Evolutionary conservation across 1,140 invertebrate species (phyloP).

Genomic region (Anoplolepis gracilipes): DNA sequence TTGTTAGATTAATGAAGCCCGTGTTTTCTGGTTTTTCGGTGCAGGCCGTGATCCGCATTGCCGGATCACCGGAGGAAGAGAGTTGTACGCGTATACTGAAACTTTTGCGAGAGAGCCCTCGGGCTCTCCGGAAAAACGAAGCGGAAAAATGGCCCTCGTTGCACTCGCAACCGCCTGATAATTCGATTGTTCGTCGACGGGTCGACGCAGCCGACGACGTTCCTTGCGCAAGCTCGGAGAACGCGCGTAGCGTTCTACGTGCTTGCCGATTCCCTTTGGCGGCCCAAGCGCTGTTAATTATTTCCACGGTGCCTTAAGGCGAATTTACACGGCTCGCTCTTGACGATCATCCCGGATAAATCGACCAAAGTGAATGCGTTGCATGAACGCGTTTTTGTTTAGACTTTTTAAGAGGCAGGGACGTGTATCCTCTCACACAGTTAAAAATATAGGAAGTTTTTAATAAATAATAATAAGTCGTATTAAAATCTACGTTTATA

Average conservation of each 20-base stretch:
- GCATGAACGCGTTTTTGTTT: constrained; percentile 45
- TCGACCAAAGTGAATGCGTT: constrained; percentile 52
- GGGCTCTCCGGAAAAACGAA: constrained; percentile 61
- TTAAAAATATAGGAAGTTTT: background rate
- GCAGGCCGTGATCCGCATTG: constrained; percentile 64
- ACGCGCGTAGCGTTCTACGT: background rate
- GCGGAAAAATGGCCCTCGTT: constrained; percentile 69
- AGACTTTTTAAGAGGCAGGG: background rate
- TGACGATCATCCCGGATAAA: constrained; percentile 52
- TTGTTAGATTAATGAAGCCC: constrained; percentile 70
- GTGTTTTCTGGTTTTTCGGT: constrained; percentile 66
- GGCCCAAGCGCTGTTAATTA: constrained; percentile 63
- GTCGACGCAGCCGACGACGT: constrained; percentile 8
- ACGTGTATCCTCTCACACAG: background rate
- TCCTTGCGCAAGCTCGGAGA: constrained; percentile 44
- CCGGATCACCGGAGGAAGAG: constrained; percentile 27
- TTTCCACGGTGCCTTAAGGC: constrained; percentile 57
- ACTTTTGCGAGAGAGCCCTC: constrained; percentile 65
- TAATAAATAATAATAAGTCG: constrained; percentile 11
- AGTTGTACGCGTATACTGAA: constrained; percentile 55
- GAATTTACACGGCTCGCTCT: constrained; percentile 51
- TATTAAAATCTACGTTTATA: background rate
- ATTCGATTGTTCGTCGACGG: constrained; percentile 67
- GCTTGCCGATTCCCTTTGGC: constrained; percentile 67
- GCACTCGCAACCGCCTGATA: constrained; percentile 68